Base-by-base conservation (phyloP, 2,113 vertebrate genomes). In the Diglossa brunneiventris region DNA sequence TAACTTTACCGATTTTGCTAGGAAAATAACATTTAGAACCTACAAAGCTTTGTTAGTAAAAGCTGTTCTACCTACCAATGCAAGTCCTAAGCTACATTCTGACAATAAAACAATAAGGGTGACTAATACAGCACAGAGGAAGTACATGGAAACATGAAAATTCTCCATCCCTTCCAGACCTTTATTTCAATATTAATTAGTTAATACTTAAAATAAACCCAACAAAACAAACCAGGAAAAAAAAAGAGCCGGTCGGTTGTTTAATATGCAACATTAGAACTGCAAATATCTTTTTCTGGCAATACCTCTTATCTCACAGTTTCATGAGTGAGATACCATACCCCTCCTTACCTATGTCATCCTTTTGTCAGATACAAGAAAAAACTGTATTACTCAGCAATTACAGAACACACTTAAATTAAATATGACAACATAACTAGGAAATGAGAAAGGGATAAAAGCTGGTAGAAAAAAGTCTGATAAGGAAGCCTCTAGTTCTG, bases 171-270 rank as follows among this genome's bases (percentile, higher is more conserved):
- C 47, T 80, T 82, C 18, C 33, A 70, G 44, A 85, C 19, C 16
- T 95, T 79, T 62, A 56, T 62, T 92, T 94, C 58, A n/a, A 7
- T 53, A 90, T 83, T 92, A 97, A 95, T 93, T 91, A 50, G 31
- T 35, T 74, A 84, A 28, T 17, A 7, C 5, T 55, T 37, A 5
- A 6, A 64, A 56, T 56, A 62, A 46, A 7, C 47, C 22, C 22
- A 50, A 27, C 14, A 15, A 50, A 50, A 15, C 49, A 23, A 47
- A 23, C 22, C 24, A 50, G 14, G 6, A 50, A 26, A 50, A 35
- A 13, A 10, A 15, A 15, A 12, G 2, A 37, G 9, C 10, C 5
- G 10, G 23, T 61, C 47, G 59, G 46, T 75, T 31, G 20, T 49
- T 22, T 52, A 83, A 50, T 24, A 55, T 26, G 15, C 30, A 86